Evolutionary conservation across 2,888 invertebrate genomes (phyloP), one percentile per base, ranked within the genome.

Genomic region (Tachina fera): DNA sequence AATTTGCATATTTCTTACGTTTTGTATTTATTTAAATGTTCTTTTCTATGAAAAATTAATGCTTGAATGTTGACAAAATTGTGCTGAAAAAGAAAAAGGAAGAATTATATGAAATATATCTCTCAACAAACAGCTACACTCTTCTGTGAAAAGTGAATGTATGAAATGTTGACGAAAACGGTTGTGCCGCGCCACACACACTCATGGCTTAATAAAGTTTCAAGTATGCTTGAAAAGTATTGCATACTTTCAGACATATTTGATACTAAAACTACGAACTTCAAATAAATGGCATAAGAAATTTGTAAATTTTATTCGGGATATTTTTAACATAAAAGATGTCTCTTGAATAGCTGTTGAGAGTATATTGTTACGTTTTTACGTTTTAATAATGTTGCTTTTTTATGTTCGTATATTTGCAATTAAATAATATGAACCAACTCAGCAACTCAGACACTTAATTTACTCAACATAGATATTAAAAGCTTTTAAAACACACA

Each of bases 141-240:
- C 22, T 22, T 22, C 22, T 22, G 22, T 22, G 22, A 22, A 22
- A 22, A 22, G 22, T 22, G 22, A 22, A 22, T 22, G 22, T 22
- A 22, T 22, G 22, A 22, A n/a, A 22, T 22, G 1, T 22, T 22
- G 22, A 22, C 22, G 22, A 22, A 22, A 22, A 22, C 22, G 3
- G n/a, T n/a, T 22, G 22, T n/a, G n/a, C n/a, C n/a, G n/a, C n/a
- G n/a, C n/a, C n/a, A n/a, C n/a, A n/a, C n/a, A 22, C 1, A 22
- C 31, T 43, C 31, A 49, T n/a, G n/a, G 1, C 8, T 49, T 45
- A 11, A 49, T 14, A 76, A 70, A 70, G n/a, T 65, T 31, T n/a
- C 49, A 56, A 71, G 49, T 10, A 71, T 78, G 39, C 72, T 67
- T 65, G n/a, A 19, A 47, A 80, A 58, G 14, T 67, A 67, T 56